Evolutionary conservation across 2,113 vertebrate species (phyloP), one percentile per base, ranked within the genome.

Genomic region (Nothobranchius furzeri): DNA sequence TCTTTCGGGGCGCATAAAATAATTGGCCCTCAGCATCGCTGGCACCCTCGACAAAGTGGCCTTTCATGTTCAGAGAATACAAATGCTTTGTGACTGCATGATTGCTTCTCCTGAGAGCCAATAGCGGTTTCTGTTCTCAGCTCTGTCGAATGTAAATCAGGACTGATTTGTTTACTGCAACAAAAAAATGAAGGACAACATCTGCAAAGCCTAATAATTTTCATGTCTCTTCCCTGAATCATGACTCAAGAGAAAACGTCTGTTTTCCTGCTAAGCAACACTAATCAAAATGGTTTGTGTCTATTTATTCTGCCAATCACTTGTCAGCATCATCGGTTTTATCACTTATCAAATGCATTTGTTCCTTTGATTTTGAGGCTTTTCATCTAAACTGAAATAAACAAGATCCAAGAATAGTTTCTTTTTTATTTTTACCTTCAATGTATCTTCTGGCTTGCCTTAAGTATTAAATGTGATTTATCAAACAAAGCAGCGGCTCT

Each of bases 221-320:
- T 42, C 54, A 20, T 12, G 45, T 4, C 47, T 66, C 35, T 37
- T 64, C 53, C 65, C 17, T 20, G 11, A 43, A 53, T 20, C 56
- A 53, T 10, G 35, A 51, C 57, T 54, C 11, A 47, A 79, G 64
- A 71, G 36, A 49, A 58, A 60, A 36, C 50, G 20, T 42, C 40
- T 35, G 46, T 40, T 78, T 24, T 60, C 20, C 37, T 68, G 60
- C 52, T 65, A 51, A 54, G 42, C 46, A 20, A 65, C 66, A 70
- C 73, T 75, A 64, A 78, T 85, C 62, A 35, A 36, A 75, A 40
- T 35, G 2, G 14, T 12, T 60, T 17, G 45, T 30, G 14, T 64
- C 61, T 67, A 42, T 81, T 86, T 84, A 9, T 46, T 60, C 48
- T 84, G 83, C 57, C 85, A 85, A 71, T 84, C 76, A 56, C 12